phyloP scores from a whole-genome alignment of 1,140 invertebrate genomes.

The Anastrepha ludens region DNA sequence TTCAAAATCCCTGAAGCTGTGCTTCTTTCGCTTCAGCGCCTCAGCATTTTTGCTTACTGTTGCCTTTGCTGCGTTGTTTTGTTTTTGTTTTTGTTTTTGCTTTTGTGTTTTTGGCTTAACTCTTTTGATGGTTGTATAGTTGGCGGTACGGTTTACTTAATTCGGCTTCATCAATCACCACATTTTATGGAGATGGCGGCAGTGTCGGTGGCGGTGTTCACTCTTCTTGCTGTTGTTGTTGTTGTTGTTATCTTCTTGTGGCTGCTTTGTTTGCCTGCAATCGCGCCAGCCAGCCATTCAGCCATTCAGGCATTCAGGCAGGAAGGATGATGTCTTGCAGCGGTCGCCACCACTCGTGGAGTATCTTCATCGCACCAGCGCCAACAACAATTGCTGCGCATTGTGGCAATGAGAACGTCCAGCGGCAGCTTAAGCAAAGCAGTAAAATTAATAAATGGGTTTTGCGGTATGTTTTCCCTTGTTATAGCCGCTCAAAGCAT shows the following conservation, averaged over 20 bases:
- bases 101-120: conserved; percentile 14
- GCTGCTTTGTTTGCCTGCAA: conserved; percentile 31
- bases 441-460: conserved; percentile 55
- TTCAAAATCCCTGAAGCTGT: conserved; percentile 4
- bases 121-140: conserved; percentile 52
- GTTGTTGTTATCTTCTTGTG: background rate
- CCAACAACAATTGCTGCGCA: background rate
- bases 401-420: conserved; percentile 16
- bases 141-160: conserved; percentile 58
- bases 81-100: background rate
- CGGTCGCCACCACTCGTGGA: conserved; percentile 43
- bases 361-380: conserved; percentile 25
- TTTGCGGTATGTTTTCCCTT: conserved; percentile 52
- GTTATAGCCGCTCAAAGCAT: conserved; percentile 48
- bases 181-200: conserved; percentile 59
- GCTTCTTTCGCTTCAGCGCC: conserved; percentile 14
- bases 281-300: background rate
- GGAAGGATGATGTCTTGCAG: conserved; percentile 42
- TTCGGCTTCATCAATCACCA: conserved; percentile 60
- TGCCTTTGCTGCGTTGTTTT: background rate
- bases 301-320: background rate
- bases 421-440: conserved; percentile 49
- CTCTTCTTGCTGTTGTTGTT: conserved; percentile 16
- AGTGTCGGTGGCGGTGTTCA: background rate
- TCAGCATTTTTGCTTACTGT: conserved; percentile 19